A percentile compares a stretch with the other conserved stretches of the same genome.
Evolutionary conservation across 1,140 invertebrate species (phyloP).

Genomic region (Aradophagus sp.): DNA sequence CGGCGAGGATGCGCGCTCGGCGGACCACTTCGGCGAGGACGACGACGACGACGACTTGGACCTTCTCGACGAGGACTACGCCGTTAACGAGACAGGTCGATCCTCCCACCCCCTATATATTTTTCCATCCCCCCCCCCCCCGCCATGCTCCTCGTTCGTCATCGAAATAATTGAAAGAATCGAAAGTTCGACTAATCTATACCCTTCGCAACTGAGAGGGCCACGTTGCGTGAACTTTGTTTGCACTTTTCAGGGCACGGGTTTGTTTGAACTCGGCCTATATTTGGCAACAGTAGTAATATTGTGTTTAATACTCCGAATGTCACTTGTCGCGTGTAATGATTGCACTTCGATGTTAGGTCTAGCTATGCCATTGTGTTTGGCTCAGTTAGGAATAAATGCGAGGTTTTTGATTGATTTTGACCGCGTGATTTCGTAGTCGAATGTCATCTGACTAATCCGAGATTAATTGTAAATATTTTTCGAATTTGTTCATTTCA

Average conservation of each 20-base stretch:
- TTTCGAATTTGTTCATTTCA: no score
- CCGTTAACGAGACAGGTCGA: no score
- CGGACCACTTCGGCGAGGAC: conserved; percentile 35
- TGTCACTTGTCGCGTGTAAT: conserved; percentile 18
- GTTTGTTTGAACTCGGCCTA: conserved; percentile 39
- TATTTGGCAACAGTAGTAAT: conserved; percentile 43
- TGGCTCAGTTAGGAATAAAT: no score
- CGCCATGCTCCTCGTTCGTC: conserved; percentile 46
- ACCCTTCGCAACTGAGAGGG: conserved; percentile 5
- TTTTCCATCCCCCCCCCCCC: no score
- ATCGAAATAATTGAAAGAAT: conserved; percentile 58
- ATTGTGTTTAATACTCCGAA: conserved; percentile 36
- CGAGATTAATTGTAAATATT: no score
- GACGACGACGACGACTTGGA: conserved; percentile 63
- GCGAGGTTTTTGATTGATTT: no score
- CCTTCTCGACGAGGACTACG: conserved; percentile 62
- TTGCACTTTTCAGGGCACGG: conserved; percentile 40
- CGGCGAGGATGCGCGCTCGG: conserved; percentile 53
- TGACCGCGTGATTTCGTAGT: no score
- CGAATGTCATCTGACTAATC: no score
- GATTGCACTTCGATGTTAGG: no score
- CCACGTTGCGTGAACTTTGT: conserved; percentile 38
- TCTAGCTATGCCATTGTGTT: no score
- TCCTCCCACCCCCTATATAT: no score
- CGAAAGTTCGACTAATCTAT: conserved; percentile 35